Evolutionary conservation across 2,113 vertebrate species (phyloP), one percentile per base, ranked within the genome.

Genomic region (Oncorhynchus masou): DNA sequence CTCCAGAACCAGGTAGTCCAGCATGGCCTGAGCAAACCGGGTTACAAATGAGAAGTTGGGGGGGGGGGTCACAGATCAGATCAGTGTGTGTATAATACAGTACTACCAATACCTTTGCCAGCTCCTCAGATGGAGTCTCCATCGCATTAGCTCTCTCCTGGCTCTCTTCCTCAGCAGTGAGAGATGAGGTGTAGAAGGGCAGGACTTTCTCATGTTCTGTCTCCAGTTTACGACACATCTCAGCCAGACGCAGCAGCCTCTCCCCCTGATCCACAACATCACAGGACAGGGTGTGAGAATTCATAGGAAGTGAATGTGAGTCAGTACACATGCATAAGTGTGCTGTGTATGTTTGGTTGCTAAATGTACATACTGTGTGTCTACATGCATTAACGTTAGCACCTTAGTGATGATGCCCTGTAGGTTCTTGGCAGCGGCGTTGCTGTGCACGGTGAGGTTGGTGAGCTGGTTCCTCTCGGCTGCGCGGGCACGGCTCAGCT

Each of bases 131-230:
- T 0, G 91, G 83, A 0, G 64, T 34, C 62, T 93, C 88, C 25
- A 76, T 12, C 1, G 83, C 80, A 25, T 82, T 20, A 4, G 0
- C 66, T 25, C 12, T 84, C 1, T 48, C 86, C 0, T 90, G 80
- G 2, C 5, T 70, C 80, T 88, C 83, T 72, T 96, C 95, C 20
- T 74, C 57, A 0, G 89, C 68, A 0, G 39, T 45, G 39, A 45
- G 39, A 45, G 39, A 45, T 45, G 92, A 93, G 0, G 77, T 29
- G 74, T 95, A 94, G 88, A 96, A 97, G 0, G 95, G 96, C 75
- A 96, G 83, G 49, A 97, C 93, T 76, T 96, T 96, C 86, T 96
- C 95, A 77, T 94, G 91, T 71, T 97, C 93, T 0, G 93, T 94
- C 88, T 97, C 95, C 81, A 95, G 84, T 81, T 90, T 93, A 65